Percentiles rank a stretch among this genome's conserved stretches.
These are phyloP conservation scores for Rhynchonycteris naso DNA, from an alignment of 2,797 vertebrate species.

Conservation along the genomic window DNA sequence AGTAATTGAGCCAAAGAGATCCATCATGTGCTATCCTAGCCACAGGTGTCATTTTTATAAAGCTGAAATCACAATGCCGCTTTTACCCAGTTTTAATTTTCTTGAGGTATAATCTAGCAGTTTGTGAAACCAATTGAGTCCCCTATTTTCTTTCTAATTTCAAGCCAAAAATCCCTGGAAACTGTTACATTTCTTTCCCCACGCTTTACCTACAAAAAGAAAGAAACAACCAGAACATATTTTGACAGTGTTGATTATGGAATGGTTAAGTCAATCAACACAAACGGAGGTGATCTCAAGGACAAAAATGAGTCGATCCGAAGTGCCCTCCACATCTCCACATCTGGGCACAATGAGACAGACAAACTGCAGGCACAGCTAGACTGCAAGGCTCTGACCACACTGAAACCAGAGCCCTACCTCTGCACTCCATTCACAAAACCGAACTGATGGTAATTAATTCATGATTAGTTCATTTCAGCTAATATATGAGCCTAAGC, in stretches of 20 bases:
- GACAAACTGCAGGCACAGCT: accelerated
- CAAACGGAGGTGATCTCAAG: not conserved
- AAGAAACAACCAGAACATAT: constrained; percentile 1
- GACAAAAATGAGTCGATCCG: not conserved
- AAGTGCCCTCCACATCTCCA: not conserved
- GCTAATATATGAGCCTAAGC: constrained; percentile 77
- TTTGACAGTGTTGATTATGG: constrained; percentile 45
- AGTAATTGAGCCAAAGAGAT: not conserved
- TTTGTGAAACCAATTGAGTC: constrained; percentile 51
- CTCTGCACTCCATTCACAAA: constrained; percentile 60
- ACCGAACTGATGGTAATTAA: constrained; percentile 67
- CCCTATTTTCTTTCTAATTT: constrained; percentile 66
- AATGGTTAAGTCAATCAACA: constrained; percentile 5
- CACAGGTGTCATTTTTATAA: not conserved
- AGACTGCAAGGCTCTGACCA: accelerated
- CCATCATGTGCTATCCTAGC: not conserved
- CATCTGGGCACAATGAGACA: not conserved
- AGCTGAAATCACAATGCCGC: constrained; percentile 13
- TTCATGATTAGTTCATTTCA: constrained; percentile 81
- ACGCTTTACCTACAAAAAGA: not conserved
- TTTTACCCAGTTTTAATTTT: constrained; percentile 58
- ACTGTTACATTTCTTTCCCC: not conserved
- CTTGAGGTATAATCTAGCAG: not conserved
- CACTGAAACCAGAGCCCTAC: constrained; percentile 47
- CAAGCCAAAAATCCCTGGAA: constrained; percentile 49